Evolutionary conservation across 2,113 vertebrate species (phyloP).

Genomic region (Polyodon spathula): DNA sequence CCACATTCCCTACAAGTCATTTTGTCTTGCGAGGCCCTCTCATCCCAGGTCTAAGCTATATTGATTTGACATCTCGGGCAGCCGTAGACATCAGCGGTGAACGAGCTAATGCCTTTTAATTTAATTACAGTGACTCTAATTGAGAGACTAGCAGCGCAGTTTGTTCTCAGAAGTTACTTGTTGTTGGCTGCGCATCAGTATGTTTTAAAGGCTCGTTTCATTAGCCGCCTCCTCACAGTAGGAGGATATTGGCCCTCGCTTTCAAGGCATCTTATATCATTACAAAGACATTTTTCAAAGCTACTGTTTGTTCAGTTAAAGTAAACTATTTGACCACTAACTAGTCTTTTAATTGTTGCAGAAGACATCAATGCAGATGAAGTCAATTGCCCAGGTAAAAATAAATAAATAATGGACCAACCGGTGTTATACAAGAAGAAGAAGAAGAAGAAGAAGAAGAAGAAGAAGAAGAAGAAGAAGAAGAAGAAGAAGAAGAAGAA

Average conservation of each 20-base stretch:
- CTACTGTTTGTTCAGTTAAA: conserved; percentile 6
- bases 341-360: no score
- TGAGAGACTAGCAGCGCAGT: conserved; percentile 36
- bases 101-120: conserved; percentile 69
- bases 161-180: conserved; percentile 29
- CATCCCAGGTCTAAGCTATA: conserved; percentile 64
- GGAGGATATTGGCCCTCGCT: conserved; percentile 19
- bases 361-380: no score
- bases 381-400: no score
- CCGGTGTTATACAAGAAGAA: no score
- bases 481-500: no score
- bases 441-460: no score
- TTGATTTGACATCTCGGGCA: conserved; percentile 69
- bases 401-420: no score
- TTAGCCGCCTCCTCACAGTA: conserved; percentile 41
- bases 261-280: conserved; percentile 3
- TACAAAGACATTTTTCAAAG: conserved; percentile 9
- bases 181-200: conserved; percentile 30
- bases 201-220: conserved; percentile 45
- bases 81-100: conserved; percentile 49
- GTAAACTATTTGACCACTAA: neutral
- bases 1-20: conserved; percentile 30
- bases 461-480: no score
- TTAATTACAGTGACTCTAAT: conserved; percentile 58
- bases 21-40: conserved; percentile 41